Evolutionary conservation across 2,888 invertebrate genomes (phyloP), one percentile per base, ranked within the genome.

Genomic region (Andrena fulva): DNA sequence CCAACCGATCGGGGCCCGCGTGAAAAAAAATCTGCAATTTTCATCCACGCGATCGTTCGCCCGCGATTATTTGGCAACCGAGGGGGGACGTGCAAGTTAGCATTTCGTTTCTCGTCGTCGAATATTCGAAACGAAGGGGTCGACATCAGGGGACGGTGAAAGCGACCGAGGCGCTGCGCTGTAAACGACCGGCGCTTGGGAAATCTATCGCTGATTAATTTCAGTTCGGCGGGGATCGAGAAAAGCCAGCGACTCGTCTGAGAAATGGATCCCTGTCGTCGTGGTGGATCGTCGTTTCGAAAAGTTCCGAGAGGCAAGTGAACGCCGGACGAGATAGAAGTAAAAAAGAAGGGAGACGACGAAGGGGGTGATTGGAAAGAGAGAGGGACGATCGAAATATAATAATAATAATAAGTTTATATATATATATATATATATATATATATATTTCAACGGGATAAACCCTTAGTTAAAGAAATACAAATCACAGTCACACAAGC

Each of bases 161-260:
- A 52, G 42, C 69, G 31, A 70, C 64, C 50, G 68, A 62, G 67
- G 35, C 68, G 73, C 68, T 48, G 54, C 73, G 72, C 33, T 54
- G 35, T 20, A 24, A 50, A 70, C n/a, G 54, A 54, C 16, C 60
- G 12, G 63, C 16, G 60, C 35, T 66, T 59, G 70, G 48, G 29
- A 76, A 80, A 86, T 86, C 80, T 87, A 86, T 82, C 74, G 77
- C 77, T 85, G 80, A 87, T 87, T 87, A 85, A 87, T 87, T 85
- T 85, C 73, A 67, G 85, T 77, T 77, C 62, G 62, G 24, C 24
- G 77, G 72, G 67, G 85, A 84, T 84, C 80, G 48, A 71, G 67
- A 60, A 62, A 60, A 68, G 68, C 70, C 42, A 59, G 33, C 31
- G 64, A 68, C 63, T 80, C 67, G 62, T 27, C 29, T 69, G 74